Evolutionary conservation across 1,140 invertebrate species (phyloP).

Genomic region (Drosophila micromelanica): DNA sequence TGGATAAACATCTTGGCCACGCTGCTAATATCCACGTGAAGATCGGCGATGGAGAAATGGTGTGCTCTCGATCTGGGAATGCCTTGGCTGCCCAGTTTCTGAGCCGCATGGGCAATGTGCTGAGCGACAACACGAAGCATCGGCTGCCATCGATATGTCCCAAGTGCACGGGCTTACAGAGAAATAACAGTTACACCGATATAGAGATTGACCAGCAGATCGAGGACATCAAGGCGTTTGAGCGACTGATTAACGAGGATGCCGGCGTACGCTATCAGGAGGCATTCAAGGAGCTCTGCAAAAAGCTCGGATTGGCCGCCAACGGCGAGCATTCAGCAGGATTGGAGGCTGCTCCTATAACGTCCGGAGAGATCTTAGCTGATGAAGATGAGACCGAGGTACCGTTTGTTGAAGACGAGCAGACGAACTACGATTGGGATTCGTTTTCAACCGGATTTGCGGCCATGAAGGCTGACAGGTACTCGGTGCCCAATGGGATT

Average conservation of each 20-base stretch:
- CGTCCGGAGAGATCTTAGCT: background rate
- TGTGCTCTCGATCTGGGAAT: constrained; percentile 24
- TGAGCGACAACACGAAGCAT: constrained; percentile 27
- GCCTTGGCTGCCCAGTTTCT: constrained; percentile 52
- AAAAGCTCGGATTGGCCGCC: constrained; percentile 43
- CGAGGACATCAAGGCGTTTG: constrained; percentile 60
- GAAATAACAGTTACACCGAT: constrained; percentile 51
- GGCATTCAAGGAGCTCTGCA: constrained; percentile 62
- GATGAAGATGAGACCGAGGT: background rate
- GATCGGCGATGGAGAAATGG: background rate
- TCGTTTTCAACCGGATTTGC: constrained; percentile 6
- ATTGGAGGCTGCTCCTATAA: background rate
- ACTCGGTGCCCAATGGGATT: background rate
- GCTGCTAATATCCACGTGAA: constrained; percentile 32
- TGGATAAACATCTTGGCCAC: constrained; percentile 12
- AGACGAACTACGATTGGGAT: constrained; percentile 32
- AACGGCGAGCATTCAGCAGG: constrained; percentile 15
- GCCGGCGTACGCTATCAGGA: constrained; percentile 41
- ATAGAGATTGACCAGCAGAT: constrained; percentile 66
- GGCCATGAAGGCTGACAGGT: constrained; percentile 3
- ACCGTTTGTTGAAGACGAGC: background rate
- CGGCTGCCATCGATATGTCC: constrained; percentile 23
- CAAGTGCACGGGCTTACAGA: constrained; percentile 25
- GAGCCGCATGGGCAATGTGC: constrained; percentile 35
- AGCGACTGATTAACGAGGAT: constrained; percentile 18